Conservation (phyloP, 2,888 invertebrate genomes). For the Cremastinae sp. region DNA sequence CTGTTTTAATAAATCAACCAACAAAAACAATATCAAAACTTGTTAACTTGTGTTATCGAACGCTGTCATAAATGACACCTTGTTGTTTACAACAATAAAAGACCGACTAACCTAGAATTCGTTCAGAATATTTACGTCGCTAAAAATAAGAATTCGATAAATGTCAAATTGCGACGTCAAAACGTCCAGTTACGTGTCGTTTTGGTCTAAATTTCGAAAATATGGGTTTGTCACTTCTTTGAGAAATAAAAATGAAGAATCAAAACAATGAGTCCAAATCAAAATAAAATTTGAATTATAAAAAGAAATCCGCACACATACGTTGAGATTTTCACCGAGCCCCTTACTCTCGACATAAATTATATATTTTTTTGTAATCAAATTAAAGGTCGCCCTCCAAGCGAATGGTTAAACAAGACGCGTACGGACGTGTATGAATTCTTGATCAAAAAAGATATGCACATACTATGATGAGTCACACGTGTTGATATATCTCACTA, state of each 20-base stretch:
- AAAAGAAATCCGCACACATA: constrained; percentile 31
- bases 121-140: not conserved
- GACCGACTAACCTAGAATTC: constrained; percentile 31
- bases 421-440: not conserved
- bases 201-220: too few relatives aligned
- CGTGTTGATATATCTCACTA: constrained; percentile 1
- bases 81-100: constrained; percentile 3
- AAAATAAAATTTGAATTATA: constrained; percentile 29
- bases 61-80: not conserved
- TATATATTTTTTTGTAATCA: not conserved
- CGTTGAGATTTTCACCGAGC: constrained; percentile 44
- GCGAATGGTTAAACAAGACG: not conserved
- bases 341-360: constrained; percentile 1
- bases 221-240: too few relatives aligned
- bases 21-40: not conserved
- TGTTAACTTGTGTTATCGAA: not conserved
- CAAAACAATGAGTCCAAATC: not conserved
- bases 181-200: too few relatives aligned
- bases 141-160: too few relatives aligned
- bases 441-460: constrained; percentile 7
- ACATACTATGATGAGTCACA: constrained; percentile 16
- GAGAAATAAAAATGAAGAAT: constrained; percentile 8
- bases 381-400: not conserved
- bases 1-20: too few relatives aligned
- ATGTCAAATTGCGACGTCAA: too few relatives aligned